Evolutionary conservation across 92 coral and sea anemone genomes (phyloP).

Genomic region (Paramuricea clavata): DNA sequence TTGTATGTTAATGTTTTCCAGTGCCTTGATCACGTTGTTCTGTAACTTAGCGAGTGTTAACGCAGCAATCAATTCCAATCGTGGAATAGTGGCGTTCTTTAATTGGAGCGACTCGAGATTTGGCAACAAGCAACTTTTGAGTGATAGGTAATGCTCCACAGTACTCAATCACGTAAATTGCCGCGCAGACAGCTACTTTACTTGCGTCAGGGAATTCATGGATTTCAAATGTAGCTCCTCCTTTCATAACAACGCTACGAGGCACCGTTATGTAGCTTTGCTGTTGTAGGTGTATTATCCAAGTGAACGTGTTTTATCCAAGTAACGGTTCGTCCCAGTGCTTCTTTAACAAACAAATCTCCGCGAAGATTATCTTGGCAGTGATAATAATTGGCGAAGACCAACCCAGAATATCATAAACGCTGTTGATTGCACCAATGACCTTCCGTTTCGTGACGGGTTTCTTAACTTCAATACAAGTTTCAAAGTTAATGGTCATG

Average conservation of each 20-base stretch:
- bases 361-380: conserved; percentile 52
- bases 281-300: conserved; percentile 1
- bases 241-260: not conserved
- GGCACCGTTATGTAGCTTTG: not conserved
- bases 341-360: not conserved
- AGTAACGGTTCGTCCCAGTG: conserved; percentile 5
- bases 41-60: not conserved
- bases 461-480: conserved; percentile 31
- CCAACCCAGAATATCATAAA: conserved; percentile 71
- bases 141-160: not conserved
- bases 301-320: not conserved
- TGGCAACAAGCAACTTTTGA: not conserved
- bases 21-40: not conserved
- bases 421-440: conserved; percentile 64
- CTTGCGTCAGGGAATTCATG: conserved; percentile 15
- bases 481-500: conserved; percentile 39
- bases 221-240: not conserved
- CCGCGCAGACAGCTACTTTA: not conserved
- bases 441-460: conserved; percentile 67
- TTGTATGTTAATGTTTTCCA: not conserved
- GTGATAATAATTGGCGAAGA: conserved; percentile 62
- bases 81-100: not conserved
- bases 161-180: not conserved
- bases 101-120: not conserved
- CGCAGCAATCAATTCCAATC: not conserved